These are phyloP conservation scores for Thripadectes ignobilis DNA, from an alignment of 2,797 vertebrate genomes.

Conservation along the genomic window DNA sequence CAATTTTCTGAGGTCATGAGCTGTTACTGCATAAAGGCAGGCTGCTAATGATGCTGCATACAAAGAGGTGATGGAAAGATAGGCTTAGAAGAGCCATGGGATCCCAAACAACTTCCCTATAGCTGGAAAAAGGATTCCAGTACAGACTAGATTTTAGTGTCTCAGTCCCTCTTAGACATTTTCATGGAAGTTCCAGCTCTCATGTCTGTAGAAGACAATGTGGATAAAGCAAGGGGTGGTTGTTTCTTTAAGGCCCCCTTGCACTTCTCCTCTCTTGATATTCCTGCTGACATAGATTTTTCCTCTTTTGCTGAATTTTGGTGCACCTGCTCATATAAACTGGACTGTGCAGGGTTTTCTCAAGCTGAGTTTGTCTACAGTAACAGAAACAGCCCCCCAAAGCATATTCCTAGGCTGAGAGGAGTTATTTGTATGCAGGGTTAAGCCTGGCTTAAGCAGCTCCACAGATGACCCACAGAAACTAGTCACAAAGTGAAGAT, in stretches of 20 bases:
- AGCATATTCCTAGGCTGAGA: neutral
- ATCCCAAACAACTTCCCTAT: neutral
- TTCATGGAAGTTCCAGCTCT: neutral
- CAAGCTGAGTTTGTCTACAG: neutral
- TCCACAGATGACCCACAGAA: neutral
- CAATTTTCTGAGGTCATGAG: neutral
- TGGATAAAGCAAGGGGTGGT: neutral
- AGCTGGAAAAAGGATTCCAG: neutral
- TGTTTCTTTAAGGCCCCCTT: neutral
- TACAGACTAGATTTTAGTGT: neutral
- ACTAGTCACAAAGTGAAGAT: neutral
- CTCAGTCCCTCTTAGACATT: neutral
- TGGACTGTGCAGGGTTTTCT: neutral
- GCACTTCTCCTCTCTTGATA: neutral
- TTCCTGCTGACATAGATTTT: slow-evolving; percentile 10
- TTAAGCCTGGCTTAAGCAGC: neutral
- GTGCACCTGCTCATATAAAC: slow-evolving; percentile 13
- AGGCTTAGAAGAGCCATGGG: neutral
- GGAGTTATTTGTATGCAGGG: neutral
- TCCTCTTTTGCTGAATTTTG: neutral
- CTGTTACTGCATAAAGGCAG: neutral
- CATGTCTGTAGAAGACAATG: neutral
- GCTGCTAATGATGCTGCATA: neutral
- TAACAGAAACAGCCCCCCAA: neutral
- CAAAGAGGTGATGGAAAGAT: neutral